Conservation (phyloP, 1,140 invertebrate species). For the Sycophila sp. region DNA sequence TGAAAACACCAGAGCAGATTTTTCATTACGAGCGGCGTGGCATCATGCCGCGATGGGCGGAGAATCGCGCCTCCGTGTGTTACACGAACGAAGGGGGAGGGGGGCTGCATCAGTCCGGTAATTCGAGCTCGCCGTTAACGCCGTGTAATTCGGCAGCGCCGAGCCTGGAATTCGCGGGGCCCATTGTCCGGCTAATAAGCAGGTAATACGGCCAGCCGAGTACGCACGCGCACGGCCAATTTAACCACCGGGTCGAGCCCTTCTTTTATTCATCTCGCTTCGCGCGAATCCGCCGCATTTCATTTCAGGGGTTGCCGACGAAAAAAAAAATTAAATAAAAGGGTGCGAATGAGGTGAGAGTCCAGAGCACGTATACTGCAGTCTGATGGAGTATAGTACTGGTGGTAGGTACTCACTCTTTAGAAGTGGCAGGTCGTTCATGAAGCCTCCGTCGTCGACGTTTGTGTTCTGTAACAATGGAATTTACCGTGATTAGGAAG, state of each 20-base stretch:
- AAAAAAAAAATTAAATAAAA: too few species aligned
- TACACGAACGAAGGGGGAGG: too few species aligned
- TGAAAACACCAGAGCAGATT: too few species aligned
- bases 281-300: slow-evolving; percentile 12
- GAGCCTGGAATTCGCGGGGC: slow-evolving; percentile 42
- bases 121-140: background rate
- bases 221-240: background rate
- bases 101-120: too few species aligned
- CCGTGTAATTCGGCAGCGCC: slow-evolving; percentile 11
- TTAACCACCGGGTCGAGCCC: background rate
- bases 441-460: slow-evolving; percentile 86
- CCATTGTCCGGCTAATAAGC: slow-evolving; percentile 55
- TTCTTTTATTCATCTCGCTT: background rate
- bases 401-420: slow-evolving; percentile 85
- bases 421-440: slow-evolving; percentile 85
- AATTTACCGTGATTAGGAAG: slow-evolving; percentile 1
- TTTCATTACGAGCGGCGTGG: too few species aligned
- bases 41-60: too few species aligned
- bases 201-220: slow-evolving; percentile 42
- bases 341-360: background rate
- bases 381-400: too few species aligned
- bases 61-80: too few species aligned
- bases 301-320: too few species aligned
- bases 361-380: background rate
- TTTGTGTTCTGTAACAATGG: slow-evolving; percentile 76